Evolutionary conservation across 2,888 invertebrate genomes (phyloP).

Genomic region (Meteorus colon): DNA sequence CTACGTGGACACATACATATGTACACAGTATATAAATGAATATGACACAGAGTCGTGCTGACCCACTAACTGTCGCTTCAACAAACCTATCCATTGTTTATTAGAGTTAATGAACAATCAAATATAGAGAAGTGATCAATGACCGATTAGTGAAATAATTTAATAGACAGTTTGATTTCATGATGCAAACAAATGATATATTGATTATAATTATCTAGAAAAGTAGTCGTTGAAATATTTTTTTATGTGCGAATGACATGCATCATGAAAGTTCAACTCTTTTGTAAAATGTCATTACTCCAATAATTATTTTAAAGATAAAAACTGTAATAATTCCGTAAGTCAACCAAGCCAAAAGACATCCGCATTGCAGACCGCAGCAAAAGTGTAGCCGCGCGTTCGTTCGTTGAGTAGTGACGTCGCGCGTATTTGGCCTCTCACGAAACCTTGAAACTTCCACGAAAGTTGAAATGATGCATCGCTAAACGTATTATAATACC

Average conservation of each 20-base stretch:
- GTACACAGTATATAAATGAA: too few species aligned
- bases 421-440: conserved; percentile 32
- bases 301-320: conserved; percentile 14
- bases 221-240: not conserved
- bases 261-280: not conserved
- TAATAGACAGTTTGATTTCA: not conserved
- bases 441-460: conserved; percentile 46
- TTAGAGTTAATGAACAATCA: not conserved
- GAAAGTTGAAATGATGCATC: conserved; percentile 45
- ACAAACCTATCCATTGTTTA: not conserved
- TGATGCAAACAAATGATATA: not conserved
- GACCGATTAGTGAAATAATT: not conserved
- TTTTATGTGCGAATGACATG: not conserved
- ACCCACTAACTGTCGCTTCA: not conserved
- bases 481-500: conserved; percentile 33
- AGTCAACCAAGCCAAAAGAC: conserved; percentile 42
- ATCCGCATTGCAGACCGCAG: conserved; percentile 67
- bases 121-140: not conserved
- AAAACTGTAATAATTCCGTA: conserved; percentile 35
- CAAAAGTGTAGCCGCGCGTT: conserved; percentile 50
- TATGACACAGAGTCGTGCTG: not conserved
- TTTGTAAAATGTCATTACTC: not conserved
- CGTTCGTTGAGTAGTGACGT: conserved; percentile 45
- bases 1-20: not conserved
- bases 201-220: not conserved